Conservation (phyloP, 2,888 invertebrate species). For the Drosophila cognata region DNA sequence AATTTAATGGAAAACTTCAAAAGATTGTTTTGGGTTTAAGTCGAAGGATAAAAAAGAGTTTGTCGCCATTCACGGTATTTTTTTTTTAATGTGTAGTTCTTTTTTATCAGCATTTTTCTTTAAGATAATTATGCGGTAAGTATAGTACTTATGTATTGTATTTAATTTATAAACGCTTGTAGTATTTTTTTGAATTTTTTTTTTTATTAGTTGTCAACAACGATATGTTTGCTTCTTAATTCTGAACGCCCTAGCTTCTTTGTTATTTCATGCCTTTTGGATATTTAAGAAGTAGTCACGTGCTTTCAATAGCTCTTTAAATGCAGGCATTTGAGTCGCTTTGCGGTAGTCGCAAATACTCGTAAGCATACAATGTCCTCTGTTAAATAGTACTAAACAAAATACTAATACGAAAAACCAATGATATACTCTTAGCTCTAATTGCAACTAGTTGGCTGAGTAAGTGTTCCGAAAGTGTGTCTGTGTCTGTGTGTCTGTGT, state of each 20-base stretch:
- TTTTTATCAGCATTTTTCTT: slow-evolving; percentile 12
- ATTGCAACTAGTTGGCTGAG: slow-evolving; percentile 53
- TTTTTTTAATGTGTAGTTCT: slow-evolving; percentile 19
- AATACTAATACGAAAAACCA: slow-evolving; percentile 58
- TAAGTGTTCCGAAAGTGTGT: slow-evolving; percentile 12
- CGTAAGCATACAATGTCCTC: slow-evolving; percentile 39
- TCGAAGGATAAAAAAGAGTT: slow-evolving; percentile 56
- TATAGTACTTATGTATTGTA: slow-evolving; percentile 26
- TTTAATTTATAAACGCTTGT: slow-evolving; percentile 21
- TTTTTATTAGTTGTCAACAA: slow-evolving; percentile 49
- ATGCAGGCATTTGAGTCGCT: slow-evolving; percentile 37
- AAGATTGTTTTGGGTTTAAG: slow-evolving; percentile 75
- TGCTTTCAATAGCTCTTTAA: slow-evolving; percentile 38
- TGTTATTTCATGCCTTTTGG: not conserved
- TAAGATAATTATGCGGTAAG: slow-evolving; percentile 24
- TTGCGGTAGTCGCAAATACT: slow-evolving; percentile 11
- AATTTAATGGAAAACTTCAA: slow-evolving; percentile 82
- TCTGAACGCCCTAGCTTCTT: slow-evolving; percentile 3
- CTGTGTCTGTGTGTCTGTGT: slow-evolving; percentile 8
- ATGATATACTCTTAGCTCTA: slow-evolving; percentile 62
- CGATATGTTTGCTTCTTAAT: slow-evolving; percentile 72
- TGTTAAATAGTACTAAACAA: slow-evolving; percentile 43
- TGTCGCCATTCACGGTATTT: slow-evolving; percentile 17
- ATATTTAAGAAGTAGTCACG: slow-evolving; percentile 25
- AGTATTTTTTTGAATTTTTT: slow-evolving; percentile 21